Evolutionary conservation across 2,888 invertebrate genomes (phyloP).

Genomic region (Metallyticus violacea): DNA sequence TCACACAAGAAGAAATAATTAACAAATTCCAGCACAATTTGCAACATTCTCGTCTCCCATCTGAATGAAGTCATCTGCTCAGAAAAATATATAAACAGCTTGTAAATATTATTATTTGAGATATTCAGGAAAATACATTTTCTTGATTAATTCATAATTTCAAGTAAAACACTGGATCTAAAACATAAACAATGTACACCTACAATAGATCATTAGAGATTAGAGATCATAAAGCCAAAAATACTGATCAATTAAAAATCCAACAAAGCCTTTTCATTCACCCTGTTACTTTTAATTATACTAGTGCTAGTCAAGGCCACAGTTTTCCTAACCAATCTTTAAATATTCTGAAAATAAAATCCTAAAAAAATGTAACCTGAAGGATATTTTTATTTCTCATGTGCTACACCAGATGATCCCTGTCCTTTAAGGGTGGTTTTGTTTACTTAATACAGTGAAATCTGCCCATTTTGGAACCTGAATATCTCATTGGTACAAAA

Average conservation of each 20-base stretch:
- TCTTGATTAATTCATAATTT: not conserved
- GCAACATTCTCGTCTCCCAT: too few species aligned
- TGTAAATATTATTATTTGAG: too few species aligned
- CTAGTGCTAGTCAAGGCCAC: not conserved
- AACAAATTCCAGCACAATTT: too few species aligned
- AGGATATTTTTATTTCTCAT: too few species aligned
- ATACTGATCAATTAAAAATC: not conserved
- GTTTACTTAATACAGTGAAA: not conserved
- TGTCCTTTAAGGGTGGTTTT: not conserved
- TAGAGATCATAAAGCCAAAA: not conserved
- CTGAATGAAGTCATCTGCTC: not conserved
- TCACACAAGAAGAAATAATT: not conserved
- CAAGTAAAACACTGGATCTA: not conserved
- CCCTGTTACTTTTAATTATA: not conserved
- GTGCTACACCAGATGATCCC: too few species aligned
- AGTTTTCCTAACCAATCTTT: not conserved
- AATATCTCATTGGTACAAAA: too few species aligned
- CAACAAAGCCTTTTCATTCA: not conserved
- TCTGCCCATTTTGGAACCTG: too few species aligned
- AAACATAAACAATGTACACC: not conserved
- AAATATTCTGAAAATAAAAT: not conserved
- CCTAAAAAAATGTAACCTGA: too few species aligned
- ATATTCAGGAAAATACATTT: too few species aligned
- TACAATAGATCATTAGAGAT: not conserved
- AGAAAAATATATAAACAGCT: not conserved